Evolutionary conservation across 2,113 vertebrate genomes (phyloP), one percentile per base, ranked within the genome.

Genomic region (Poeciliopsis occidentalis): DNA sequence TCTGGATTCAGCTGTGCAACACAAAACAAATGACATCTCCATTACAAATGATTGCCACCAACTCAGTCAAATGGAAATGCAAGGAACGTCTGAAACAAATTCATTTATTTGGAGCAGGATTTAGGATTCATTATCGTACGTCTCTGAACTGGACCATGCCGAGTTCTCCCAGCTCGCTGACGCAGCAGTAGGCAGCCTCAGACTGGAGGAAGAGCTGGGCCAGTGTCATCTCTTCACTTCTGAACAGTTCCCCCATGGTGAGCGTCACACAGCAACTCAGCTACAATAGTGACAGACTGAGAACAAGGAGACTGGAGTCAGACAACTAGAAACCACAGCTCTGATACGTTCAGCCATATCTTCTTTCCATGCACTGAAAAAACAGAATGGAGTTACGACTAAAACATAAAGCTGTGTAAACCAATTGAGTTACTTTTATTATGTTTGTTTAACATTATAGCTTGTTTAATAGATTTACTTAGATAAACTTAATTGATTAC

Each of bases 141-240:
- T 98, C 97, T 78, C 97, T 95, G 79, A 98, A 98, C 87, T 98
- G 97, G 80, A 98, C 97, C 93, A 97, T 98, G 61, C 97, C 97
- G 19, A 98, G 94, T 90, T 98, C 97, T 89, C 97, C 97, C 91
- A 98, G 91, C 82, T 98, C 97, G 54, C 97, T 98, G 92, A 98
- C 97, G 4, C 97, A 98, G 90, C 97, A 98, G 75, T 98, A 98
- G 0, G 97, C 97, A 30, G 97, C 97, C 93, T 98, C 97, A 0
- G 96, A 97, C 86, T 98, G 97, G 15, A 98, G 95, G 54, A 98
- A 98, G 3, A 98, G 95, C 95, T 98, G 97, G 2, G 97, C 97
- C 86, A 98, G 92, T 0, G 97, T 97, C 97, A 98, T 98, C 94
- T 98, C 97, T 88, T 98, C 97, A 34, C 97, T 98, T 68, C 97